These are phyloP conservation scores for Falco concolor DNA, from an alignment of 2,797 vertebrate species.

Conservation along the genomic window DNA sequence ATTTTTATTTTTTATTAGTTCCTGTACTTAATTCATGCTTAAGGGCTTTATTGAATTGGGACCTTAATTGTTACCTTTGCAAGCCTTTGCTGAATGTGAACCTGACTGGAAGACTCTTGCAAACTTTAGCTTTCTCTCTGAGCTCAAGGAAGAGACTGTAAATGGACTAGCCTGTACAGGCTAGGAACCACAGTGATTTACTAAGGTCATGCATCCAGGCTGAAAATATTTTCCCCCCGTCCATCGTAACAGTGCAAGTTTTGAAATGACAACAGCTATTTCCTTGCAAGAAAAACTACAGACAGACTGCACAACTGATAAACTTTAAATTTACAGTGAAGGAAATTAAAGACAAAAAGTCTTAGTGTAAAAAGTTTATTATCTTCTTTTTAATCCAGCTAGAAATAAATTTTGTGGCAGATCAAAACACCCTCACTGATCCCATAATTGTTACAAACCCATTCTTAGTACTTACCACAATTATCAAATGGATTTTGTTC, in stretches of 20 bases:
- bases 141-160: not conserved
- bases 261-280: not conserved
- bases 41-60: not conserved
- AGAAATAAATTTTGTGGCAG: not conserved
- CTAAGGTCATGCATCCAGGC: not conserved
- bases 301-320: not conserved
- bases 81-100: not conserved
- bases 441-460: not conserved
- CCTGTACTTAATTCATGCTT: not conserved
- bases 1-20: not conserved
- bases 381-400: not conserved
- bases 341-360: not conserved
- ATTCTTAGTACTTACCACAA: constrained; percentile 78
- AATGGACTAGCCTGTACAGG: not conserved
- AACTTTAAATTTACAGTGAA: not conserved
- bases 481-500: constrained; percentile 78
- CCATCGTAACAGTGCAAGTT: not conserved
- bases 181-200: not conserved
- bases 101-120: not conserved
- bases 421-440: not conserved
- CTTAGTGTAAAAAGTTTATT: not conserved
- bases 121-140: not conserved
- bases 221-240: not conserved
- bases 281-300: rapidly evolving
- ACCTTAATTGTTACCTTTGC: not conserved